These are phyloP conservation scores for Volucella inanis DNA, from an alignment of 2,888 invertebrate species.

Conservation along the genomic window DNA sequence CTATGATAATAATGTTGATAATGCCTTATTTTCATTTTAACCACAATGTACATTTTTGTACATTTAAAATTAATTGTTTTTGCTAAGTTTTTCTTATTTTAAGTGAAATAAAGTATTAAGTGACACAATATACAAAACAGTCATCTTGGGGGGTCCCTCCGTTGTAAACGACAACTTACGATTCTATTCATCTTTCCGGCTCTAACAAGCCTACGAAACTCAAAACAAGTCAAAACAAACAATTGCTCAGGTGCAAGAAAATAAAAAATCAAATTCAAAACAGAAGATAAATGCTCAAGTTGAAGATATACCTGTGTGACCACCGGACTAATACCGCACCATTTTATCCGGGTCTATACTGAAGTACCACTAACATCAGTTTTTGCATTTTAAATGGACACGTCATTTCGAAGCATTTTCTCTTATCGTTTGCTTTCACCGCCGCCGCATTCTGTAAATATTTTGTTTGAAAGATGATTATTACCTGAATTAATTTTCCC, in stretches of 20 bases:
- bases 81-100: not conserved
- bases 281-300: conserved; percentile 25
- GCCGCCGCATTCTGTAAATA: conserved; percentile 56
- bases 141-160: conserved; percentile 37
- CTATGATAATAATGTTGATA: too few species aligned
- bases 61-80: not conserved
- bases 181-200: conserved; percentile 43
- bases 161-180: conserved; percentile 10
- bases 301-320: conserved; percentile 41
- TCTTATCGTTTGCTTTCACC: conserved; percentile 44
- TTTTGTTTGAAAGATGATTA: conserved; percentile 54
- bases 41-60: not conserved
- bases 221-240: conserved; percentile 61
- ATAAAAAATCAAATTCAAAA: conserved; percentile 56
- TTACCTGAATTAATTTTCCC: conserved; percentile 44
- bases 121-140: not conserved
- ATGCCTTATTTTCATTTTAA: too few species aligned
- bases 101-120: not conserved
- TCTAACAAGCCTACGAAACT: conserved; percentile 36
- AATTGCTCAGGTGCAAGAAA: conserved; percentile 60
- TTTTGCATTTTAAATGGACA: conserved; percentile 63
- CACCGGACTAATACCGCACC: conserved; percentile 47
- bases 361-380: conserved; percentile 43
- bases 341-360: conserved; percentile 39
- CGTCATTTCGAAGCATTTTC: conserved; percentile 50